A percentile compares a stretch with the other conserved stretches of the same genome.
Conservation (phyloP, 30 jellyfish, hydroid and myxozoan species). For the Pseudorhiza aurosa region DNA sequence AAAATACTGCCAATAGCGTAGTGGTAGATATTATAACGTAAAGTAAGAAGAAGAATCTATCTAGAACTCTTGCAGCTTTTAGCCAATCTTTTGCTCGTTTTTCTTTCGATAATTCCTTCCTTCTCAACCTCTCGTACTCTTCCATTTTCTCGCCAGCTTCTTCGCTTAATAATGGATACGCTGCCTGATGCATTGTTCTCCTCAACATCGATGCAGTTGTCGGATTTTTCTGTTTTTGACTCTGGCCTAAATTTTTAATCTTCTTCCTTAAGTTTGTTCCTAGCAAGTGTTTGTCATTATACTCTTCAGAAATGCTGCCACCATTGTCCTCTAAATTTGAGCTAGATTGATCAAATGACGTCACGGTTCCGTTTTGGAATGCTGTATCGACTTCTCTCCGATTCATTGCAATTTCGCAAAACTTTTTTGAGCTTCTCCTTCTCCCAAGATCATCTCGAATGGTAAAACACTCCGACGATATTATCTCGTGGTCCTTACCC, state of each 20-base stretch:
- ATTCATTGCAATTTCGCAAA: neutral
- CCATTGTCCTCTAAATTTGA: neutral
- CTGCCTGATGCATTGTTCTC: neutral
- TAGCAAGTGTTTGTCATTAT: neutral
- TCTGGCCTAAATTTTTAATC: neutral
- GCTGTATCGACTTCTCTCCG: neutral
- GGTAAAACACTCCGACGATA: neutral
- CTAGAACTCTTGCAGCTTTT: constrained; percentile 79
- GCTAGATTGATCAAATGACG: neutral
- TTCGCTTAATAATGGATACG: neutral
- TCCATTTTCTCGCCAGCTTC: constrained; percentile 6
- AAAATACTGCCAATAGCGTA: constrained; percentile 56
- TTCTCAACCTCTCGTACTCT: constrained; percentile 40
- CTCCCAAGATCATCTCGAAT: neutral
- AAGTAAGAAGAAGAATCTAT: constrained; percentile 56
- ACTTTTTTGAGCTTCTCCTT: neutral
- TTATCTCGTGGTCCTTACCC: neutral
- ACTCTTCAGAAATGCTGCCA: neutral
- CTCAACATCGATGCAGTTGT: constrained; percentile 6
- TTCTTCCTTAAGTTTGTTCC: neutral
- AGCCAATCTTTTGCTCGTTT: constrained; percentile 72
- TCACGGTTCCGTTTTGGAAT: neutral
- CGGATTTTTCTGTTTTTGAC: neutral
- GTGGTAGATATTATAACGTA: constrained; percentile 62
- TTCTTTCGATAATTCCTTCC: constrained; percentile 16